Percentiles rank a stretch among this genome's conserved stretches.
Evolutionary conservation across 2,113 vertebrate species (phyloP).

Genomic region (Megalops atlanticus): DNA sequence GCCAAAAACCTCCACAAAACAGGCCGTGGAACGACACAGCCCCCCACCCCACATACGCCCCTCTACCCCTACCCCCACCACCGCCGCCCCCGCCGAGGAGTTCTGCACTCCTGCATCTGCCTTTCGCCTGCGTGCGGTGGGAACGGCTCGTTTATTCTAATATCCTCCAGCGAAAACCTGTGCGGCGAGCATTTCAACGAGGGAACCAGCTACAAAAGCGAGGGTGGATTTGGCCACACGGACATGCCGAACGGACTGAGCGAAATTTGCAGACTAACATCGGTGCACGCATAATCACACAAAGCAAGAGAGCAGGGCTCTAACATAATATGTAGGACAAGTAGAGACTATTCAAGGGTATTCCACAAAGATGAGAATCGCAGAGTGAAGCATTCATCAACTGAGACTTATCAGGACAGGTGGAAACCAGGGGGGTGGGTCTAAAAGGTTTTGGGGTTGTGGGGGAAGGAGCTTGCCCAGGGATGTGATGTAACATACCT

Average conservation of each 20-base stretch:
- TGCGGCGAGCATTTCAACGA: constrained; percentile 10
- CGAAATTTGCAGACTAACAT: not conserved
- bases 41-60: no score
- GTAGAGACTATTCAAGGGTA: no score
- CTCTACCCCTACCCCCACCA: not conserved
- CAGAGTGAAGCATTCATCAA: no score
- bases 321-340: not conserved
- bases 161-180: not conserved
- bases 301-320: no score
- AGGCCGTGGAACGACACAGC: constrained; percentile 11
- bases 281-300: no score
- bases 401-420: no score
- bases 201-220: not conserved
- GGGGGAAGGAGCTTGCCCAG: no score
- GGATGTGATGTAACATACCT: constrained; percentile 68
- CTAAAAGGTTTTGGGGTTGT: not conserved
- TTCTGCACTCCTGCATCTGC: constrained; percentile 11
- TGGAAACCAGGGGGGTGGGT: not conserved
- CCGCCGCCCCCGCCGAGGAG: not conserved
- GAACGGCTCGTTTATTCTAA: constrained; percentile 27
- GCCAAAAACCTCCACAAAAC: constrained; percentile 24
- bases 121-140: not conserved
- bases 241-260: not conserved
- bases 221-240: not conserved
- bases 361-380: not conserved